Conservation (phyloP, 2,113 vertebrate species). For the Sorex araneus region DNA sequence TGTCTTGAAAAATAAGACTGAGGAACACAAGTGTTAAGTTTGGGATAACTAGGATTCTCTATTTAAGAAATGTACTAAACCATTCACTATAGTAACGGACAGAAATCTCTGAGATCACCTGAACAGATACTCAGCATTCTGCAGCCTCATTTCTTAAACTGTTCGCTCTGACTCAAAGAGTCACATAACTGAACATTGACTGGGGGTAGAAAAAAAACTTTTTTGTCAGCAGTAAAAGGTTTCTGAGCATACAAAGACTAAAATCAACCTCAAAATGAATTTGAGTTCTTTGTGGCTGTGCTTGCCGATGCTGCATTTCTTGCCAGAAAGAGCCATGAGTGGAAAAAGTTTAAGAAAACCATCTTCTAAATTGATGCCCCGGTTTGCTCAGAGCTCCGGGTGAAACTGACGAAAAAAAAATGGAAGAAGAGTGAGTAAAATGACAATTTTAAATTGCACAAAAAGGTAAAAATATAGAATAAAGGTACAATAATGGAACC, state of each 20-base stretch:
- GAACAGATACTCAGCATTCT: background rate
- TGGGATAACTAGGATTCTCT: conserved; percentile 48
- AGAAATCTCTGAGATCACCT: conserved; percentile 30
- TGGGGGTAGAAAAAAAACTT: no score
- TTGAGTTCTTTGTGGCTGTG: no score
- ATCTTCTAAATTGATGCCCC: background rate
- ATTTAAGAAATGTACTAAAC: conserved; percentile 38
- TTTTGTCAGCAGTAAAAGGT: no score
- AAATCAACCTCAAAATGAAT: no score
- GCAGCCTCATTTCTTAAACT: background rate
- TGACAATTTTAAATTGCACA: conserved; percentile 22
- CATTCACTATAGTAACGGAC: background rate
- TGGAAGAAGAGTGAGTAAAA: background rate
- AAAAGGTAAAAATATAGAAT: background rate
- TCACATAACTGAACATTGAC: no score
- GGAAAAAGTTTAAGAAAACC: no score
- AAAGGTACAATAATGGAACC: conserved; percentile 16
- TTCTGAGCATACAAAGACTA: no score
- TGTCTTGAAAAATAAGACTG: conserved; percentile 45
- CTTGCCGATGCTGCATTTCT: no score
- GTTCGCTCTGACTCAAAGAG: no score
- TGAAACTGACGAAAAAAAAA: conserved; percentile 8
- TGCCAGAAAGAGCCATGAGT: no score
- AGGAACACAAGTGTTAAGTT: conserved; percentile 39
- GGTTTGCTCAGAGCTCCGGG: background rate